phyloP scores from a whole-genome alignment of 2,888 invertebrate genomes.

The Drosophila seclusa region DNA sequence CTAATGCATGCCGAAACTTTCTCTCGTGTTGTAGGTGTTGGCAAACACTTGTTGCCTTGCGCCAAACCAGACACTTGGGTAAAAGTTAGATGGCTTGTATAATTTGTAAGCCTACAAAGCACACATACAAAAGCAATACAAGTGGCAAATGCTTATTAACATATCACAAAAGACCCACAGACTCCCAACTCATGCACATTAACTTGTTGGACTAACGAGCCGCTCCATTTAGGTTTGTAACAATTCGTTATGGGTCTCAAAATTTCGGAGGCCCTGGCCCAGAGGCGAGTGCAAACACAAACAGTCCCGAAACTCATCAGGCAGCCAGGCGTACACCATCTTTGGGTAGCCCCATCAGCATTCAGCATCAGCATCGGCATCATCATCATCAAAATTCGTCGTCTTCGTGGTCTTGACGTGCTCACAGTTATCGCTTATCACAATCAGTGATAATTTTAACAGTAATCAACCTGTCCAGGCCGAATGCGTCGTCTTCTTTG shows the following conservation, averaged over 20 bases:
- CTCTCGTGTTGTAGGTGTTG: conserved; percentile 73
- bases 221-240: conserved; percentile 80
- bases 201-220: conserved; percentile 79
- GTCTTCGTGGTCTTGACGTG: conserved; percentile 67
- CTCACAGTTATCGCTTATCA: conserved; percentile 81
- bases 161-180: conserved; percentile 66
- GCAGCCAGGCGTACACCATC: conserved; percentile 37
- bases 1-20: conserved; percentile 64
- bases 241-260: conserved; percentile 77
- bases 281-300: conserved; percentile 42
- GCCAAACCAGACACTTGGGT: conserved; percentile 48
- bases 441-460: conserved; percentile 82
- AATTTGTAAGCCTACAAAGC: conserved; percentile 61
- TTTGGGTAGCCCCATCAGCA: conserved; percentile 35
- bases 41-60: conserved; percentile 73
- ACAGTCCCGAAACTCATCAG: conserved; percentile 55
- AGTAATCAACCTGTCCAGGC: conserved; percentile 80
- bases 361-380: conserved; percentile 44
- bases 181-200: conserved; percentile 61
- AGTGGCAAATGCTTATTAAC: conserved; percentile 79
- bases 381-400: conserved; percentile 65
- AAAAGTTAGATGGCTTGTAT: conserved; percentile 49
- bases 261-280: conserved; percentile 14
- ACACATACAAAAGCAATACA: conserved; percentile 36
- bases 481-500: conserved; percentile 57